Conservation (phyloP, 2,113 vertebrate genomes). For the Etheostoma cragini region DNA sequence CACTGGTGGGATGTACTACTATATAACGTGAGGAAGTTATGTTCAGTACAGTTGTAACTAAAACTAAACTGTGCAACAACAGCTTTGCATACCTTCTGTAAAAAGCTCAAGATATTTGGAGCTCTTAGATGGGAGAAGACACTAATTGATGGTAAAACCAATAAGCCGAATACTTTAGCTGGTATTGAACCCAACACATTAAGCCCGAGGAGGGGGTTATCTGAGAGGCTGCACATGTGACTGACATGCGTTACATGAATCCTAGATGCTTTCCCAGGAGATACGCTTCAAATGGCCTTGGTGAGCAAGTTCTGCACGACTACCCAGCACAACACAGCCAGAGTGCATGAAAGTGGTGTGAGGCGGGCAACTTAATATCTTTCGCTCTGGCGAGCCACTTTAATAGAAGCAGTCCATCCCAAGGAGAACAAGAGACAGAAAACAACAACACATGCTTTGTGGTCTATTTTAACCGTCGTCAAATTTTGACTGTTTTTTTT, state of each 20-base stretch:
- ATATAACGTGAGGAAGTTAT: neutral
- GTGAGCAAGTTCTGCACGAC: constrained; percentile 72
- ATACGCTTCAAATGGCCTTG: constrained; percentile 61
- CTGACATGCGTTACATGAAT: constrained; percentile 53
- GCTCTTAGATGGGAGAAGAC: neutral
- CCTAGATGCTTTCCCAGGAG: constrained; percentile 49
- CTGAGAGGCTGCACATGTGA: constrained; percentile 38
- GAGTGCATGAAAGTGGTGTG: constrained; percentile 66
- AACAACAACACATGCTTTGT: constrained; percentile 48
- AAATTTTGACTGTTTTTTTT: constrained; percentile 34
- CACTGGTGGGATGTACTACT: neutral
- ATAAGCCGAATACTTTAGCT: neutral
- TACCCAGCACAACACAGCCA: constrained; percentile 61
- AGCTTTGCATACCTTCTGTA: neutral
- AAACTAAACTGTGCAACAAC: neutral
- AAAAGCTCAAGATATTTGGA: neutral
- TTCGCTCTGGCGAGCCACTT: constrained; percentile 59
- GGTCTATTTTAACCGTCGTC: constrained; percentile 38
- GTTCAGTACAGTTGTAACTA: neutral
- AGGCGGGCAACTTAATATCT: constrained; percentile 65
- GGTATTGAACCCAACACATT: constrained; percentile 40
- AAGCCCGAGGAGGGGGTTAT: constrained; percentile 1
- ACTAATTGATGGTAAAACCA: neutral
- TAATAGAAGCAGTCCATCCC: constrained; percentile 73
- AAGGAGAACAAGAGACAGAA: constrained; percentile 31